phyloP scores from a whole-genome alignment of 2,113 vertebrate species.

The Orthochromis indermauri region DNA sequence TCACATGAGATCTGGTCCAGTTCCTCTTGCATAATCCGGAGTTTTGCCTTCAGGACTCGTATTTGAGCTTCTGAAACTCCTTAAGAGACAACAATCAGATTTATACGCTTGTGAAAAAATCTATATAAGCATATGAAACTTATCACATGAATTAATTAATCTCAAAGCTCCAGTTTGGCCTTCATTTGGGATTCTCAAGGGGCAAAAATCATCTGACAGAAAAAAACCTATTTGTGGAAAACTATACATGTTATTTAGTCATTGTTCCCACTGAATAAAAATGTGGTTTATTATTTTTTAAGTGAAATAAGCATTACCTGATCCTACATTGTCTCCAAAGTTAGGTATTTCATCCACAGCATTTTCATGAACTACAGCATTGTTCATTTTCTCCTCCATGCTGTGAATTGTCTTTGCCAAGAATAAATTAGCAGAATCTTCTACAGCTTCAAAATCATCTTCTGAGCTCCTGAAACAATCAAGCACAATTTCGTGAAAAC shows the following conservation, averaged over 20 bases:
- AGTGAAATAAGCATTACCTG: constrained; percentile 64
- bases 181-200: neutral
- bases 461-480: constrained; percentile 56
- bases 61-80: constrained; percentile 80
- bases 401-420: constrained; percentile 75
- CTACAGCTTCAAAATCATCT: constrained; percentile 65
- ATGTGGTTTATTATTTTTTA: neutral
- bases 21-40: constrained; percentile 84
- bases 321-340: constrained; percentile 70
- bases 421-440: constrained; percentile 73
- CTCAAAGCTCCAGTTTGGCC: neutral
- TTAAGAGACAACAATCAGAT: neutral
- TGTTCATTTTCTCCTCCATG: constrained; percentile 76
- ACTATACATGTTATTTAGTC: neutral
- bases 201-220: neutral
- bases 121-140: neutral
- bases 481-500: neutral
- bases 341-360: constrained; percentile 65
- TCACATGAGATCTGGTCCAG: constrained; percentile 77
- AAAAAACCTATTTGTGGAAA: neutral
- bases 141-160: neutral
- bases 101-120: neutral
- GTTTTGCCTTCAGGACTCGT: constrained; percentile 85
- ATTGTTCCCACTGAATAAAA: neutral
- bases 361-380: constrained; percentile 50